Evolutionary conservation across 2,888 invertebrate species (phyloP).

Genomic region (Amblyjoppa fuscipennis): DNA sequence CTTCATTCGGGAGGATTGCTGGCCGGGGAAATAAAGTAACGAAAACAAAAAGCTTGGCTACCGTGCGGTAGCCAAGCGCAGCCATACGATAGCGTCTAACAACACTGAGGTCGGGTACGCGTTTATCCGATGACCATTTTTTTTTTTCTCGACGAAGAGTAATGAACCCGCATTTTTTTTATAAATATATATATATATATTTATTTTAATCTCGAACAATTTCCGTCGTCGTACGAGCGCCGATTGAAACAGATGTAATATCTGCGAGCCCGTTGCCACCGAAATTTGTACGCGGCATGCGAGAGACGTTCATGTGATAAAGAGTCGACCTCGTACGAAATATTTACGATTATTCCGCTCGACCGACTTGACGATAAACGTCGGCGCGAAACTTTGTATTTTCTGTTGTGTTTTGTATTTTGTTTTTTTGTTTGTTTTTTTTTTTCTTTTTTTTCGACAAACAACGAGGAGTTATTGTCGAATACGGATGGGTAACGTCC

Average conservation of each 20-base stretch:
- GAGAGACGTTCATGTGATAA: constrained; percentile 16
- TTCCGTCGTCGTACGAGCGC: constrained; percentile 39
- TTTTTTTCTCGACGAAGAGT: constrained; percentile 1
- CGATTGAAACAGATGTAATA: background rate
- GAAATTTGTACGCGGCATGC: background rate
- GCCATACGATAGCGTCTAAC: constrained; percentile 28
- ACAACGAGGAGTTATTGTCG: constrained; percentile 4
- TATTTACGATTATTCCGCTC: constrained; percentile 38
- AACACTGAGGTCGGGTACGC: constrained; percentile 3
- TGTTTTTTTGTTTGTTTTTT: too few relatives aligned
- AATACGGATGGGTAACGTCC: background rate
- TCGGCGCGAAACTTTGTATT: constrained; percentile 38
- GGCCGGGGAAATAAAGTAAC: background rate
- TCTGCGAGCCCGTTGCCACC: background rate
- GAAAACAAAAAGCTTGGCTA: background rate
- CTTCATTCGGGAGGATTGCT: background rate
- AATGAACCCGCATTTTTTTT: constrained; percentile 38
- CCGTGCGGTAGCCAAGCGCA: background rate
- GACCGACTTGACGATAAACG: constrained; percentile 24
- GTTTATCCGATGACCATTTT: background rate
- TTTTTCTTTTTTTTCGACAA: background rate
- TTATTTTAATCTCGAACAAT: constrained; percentile 22
- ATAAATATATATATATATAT: background rate
- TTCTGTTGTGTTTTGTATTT: background rate
- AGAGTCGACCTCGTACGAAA: constrained; percentile 1